Evolutionary conservation across 2,888 invertebrate genomes (phyloP).

Genomic region (Seira musarum): DNA sequence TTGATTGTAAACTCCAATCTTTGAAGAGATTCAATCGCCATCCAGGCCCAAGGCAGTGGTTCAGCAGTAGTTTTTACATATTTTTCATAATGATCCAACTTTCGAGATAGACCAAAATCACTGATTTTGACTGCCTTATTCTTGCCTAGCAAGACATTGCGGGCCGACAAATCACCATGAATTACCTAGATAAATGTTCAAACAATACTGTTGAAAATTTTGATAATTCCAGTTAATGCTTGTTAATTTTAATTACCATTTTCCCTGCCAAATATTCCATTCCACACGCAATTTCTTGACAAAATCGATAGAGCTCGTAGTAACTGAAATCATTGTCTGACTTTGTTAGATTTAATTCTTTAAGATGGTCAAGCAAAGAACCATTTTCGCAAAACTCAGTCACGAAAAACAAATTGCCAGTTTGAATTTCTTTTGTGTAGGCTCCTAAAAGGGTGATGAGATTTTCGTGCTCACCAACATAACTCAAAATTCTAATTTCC

Average conservation of each 20-base stretch:
- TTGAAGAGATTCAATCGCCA: neutral
- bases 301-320: neutral
- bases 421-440: slow-evolving; percentile 6
- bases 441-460: slow-evolving; percentile 12
- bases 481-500: slow-evolving; percentile 25
- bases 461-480: slow-evolving; percentile 9
- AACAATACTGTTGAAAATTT: neutral
- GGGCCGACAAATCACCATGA: slow-evolving; percentile 17
- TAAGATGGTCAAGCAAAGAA: neutral
- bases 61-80: neutral
- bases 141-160: slow-evolving; percentile 4
- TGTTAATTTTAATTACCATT: slow-evolving; percentile 12
- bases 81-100: neutral
- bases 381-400: slow-evolving; percentile 20
- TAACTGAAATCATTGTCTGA: neutral
- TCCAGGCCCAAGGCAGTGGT: slow-evolving; percentile 23
- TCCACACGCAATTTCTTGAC: slow-evolving; percentile 1
- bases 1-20: neutral
- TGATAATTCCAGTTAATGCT: neutral
- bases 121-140: slow-evolving; percentile 2
- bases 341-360: neutral
- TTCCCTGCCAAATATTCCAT: slow-evolving; percentile 19
- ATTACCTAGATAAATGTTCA: neutral
- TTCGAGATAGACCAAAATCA: slow-evolving; percentile 25
- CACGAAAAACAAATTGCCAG: neutral